Base-by-base conservation (phyloP, 1,140 invertebrate species). In the Tetragonula clypearis region DNA sequence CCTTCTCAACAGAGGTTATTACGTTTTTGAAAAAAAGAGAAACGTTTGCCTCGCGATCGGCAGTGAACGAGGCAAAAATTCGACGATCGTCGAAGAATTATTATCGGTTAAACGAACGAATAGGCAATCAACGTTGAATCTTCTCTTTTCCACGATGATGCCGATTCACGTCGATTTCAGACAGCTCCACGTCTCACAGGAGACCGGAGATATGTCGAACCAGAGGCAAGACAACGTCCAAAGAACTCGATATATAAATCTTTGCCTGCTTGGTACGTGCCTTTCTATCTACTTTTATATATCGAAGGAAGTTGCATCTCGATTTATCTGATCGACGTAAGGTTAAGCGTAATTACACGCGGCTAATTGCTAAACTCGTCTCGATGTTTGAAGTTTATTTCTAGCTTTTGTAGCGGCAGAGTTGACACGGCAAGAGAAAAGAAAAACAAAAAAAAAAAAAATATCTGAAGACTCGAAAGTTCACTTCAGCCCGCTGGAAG, bases 341-440 rank as follows among this genome's bases (percentile, higher is more conserved):
- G 71, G 35, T 74, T 60, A 81, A 71, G 55, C 49, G 26, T 74
- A 81, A 82, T 82, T 82, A 82, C 26, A 41, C 35, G 58, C 53
- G 55, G 35, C 72, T 82, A 82, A 76, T 83, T 72, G 30, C 35
- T 77, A 41, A 53, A 56, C 55, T 35, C 21, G 8, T 19, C 19
- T 56, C n/a, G 23, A 53, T 35, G 30, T 23, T 58, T 30, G 55
- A 1, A 58, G 58, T 35, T 75, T 21, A 74, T 30, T 30, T 53
- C n/a, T 55, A 53, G 41, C 21, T 72, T n/a, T 53, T 72, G 17
- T 6, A 74, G 19, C 17, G 17, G 11, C 1, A 49, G n/a, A 6
- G n/a, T 41, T 41, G 5, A 30, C 19, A 19, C 14, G 21, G 41
- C 6, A 60, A 1, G 30, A 30, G 30, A 30, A 30, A 30, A 30